Conservation (phyloP, 2,797 vertebrate genomes). For the Fundulus diaphanus region DNA sequence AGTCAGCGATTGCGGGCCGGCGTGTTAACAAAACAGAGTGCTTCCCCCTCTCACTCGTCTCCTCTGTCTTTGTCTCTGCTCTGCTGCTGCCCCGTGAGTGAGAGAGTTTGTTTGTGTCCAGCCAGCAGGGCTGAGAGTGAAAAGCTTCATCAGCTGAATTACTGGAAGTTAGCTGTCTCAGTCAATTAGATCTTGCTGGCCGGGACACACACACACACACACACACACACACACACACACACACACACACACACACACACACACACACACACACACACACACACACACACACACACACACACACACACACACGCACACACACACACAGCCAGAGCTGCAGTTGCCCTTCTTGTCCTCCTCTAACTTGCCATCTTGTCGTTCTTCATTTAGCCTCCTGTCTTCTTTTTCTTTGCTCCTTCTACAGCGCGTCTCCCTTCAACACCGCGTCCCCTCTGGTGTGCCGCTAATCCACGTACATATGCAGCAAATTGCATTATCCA, state of each 20-base stretch:
- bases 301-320: not conserved
- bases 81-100: constrained; percentile 45
- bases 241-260: too few relatives aligned
- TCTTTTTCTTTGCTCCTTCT: constrained; percentile 24
- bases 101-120: constrained; percentile 70
- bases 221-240: too few relatives aligned
- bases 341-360: constrained; percentile 28
- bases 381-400: constrained; percentile 45
- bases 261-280: too few relatives aligned
- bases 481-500: constrained; percentile 46
- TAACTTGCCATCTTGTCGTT: constrained; percentile 44
- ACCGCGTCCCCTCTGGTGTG: constrained; percentile 10
- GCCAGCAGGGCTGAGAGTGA: constrained; percentile 76
- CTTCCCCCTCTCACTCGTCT: constrained; percentile 47
- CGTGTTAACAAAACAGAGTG: constrained; percentile 70
- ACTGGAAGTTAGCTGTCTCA: constrained; percentile 79
- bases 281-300: too few relatives aligned
- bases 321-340: constrained; percentile 24
- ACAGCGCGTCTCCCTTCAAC: constrained; percentile 3
- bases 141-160: constrained; percentile 81
- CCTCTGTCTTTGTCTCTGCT: constrained; percentile 54
- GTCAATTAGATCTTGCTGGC: constrained; percentile 68
- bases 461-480: constrained; percentile 44
- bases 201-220: constrained; percentile 20
- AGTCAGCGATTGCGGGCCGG: constrained; percentile 47